Base-by-base conservation (phyloP, 1,140 invertebrate genomes). In the Nephotettix cincticeps region DNA sequence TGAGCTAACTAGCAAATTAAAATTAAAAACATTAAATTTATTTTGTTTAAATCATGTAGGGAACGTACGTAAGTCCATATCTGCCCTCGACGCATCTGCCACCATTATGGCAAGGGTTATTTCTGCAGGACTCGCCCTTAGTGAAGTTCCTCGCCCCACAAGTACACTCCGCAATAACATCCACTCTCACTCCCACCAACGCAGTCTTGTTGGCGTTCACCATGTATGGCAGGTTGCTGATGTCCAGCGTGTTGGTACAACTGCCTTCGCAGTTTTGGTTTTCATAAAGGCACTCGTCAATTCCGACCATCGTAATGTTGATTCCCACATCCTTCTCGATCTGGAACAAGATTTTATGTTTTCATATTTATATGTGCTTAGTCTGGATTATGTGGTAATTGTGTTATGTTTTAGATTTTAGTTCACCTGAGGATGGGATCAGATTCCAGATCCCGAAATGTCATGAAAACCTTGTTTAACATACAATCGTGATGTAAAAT, bases 181-280 rank as follows among this genome's bases (percentile, higher is more conserved):
- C 91, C 3, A 96, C 93, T 70, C 92, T 84, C 0, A 99, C 94
- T 23, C 96, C 95, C 23, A 99, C 95, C 27, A 99, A 83, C 0
- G 96, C 91, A 0, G 96, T 98, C 82, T 94, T 95, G 78, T 99
- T 99, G 9, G 97, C 93, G 83, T 99, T 98, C 0, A 99, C 94
- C 88, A 97, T 93, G 74, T 96, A 95, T 0, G 96, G 96, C 68
- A 95, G 82, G 71, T 90, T 88, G 80, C 91, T 95, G 64, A 97
- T 94, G 75, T 95, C 92, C 28, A 98, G 82, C 32, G 89, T 88
- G 82, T 97, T 99, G 0, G 95, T 96, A 82, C 97, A 99, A 65
- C 95, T 97, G 6, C 93, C 94, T 82, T 98, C 95, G 82, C 96
- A 99, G 83, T 92, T 93, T 77, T 95, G 91, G 79, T 97, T 95